A percentile compares a stretch with the other conserved stretches of the same genome.
Evolutionary conservation across 2,888 invertebrate genomes (phyloP).

Genomic region (Troilus luridus): DNA sequence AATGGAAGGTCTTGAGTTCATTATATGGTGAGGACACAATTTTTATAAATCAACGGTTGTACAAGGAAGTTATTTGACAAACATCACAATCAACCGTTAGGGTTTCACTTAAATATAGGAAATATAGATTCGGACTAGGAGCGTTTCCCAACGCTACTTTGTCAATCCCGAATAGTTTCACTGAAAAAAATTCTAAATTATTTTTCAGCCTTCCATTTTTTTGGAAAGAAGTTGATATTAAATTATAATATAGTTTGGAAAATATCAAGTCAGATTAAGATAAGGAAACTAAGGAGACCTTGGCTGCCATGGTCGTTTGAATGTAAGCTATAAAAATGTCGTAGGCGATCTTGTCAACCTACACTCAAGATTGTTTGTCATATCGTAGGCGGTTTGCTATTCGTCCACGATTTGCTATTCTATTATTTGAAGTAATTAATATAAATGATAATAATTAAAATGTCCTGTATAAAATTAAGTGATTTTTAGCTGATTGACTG

Average conservation of each 20-base stretch:
- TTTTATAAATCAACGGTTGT: no score
- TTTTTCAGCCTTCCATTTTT: background rate
- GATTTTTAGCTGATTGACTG: no score
- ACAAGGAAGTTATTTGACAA: no score
- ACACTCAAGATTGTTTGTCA: background rate
- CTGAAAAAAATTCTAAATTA: background rate
- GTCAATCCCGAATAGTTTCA: no score
- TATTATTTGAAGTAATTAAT: background rate
- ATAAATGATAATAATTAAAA: background rate
- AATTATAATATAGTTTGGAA: background rate
- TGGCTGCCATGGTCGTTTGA: background rate
- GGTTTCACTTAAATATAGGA: no score
- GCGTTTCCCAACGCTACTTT: no score
- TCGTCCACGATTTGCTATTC: background rate
- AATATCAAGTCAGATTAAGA: background rate
- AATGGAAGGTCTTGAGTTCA: no score
- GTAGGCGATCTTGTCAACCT: slow-evolving; percentile 43
- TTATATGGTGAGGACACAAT: no score
- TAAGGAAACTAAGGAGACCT: background rate
- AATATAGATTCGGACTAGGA: no score
- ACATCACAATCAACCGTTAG: no score
- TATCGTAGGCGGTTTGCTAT: background rate
- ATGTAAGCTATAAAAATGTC: background rate
- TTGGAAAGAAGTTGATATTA: background rate
- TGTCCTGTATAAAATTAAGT: no score